phyloP scores from a whole-genome alignment of 2,888 invertebrate species.

The Stenotaenia linearis region DNA sequence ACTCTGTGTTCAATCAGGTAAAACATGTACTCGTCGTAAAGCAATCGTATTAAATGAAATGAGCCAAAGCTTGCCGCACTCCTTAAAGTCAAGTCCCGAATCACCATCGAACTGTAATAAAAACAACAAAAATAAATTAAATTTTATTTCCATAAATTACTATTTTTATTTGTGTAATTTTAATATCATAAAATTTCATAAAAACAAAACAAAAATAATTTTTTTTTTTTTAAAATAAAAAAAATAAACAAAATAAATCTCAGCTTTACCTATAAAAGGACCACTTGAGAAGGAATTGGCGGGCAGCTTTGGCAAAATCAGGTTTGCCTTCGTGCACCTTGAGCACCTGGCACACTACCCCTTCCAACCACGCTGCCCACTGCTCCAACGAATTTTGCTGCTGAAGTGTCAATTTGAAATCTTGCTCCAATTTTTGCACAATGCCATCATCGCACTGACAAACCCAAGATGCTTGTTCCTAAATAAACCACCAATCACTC shows the following conservation, averaged over 20 bases:
- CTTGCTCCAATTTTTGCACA: conserved; percentile 77
- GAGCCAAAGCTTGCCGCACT: conserved; percentile 98
- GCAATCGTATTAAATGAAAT: conserved; percentile 92
- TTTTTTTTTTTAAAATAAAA: too few relatives aligned
- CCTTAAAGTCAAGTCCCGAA: conserved; percentile 88
- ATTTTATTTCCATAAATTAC: neutral
- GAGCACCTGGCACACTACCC: conserved; percentile 82
- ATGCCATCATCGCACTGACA: conserved; percentile 88
- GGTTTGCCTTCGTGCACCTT: conserved; percentile 71
- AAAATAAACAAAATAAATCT: neutral
- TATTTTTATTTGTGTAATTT: too few relatives aligned
- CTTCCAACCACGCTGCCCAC: conserved; percentile 96
- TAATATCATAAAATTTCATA: too few relatives aligned
- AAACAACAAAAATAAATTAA: neutral
- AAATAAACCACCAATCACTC: conserved; percentile 5
- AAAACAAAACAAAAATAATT: too few relatives aligned
- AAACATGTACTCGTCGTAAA: conserved; percentile 99
- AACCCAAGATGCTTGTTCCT: conserved; percentile 85
- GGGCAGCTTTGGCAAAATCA: conserved; percentile 74
- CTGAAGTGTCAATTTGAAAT: conserved; percentile 81
- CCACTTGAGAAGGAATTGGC: conserved; percentile 96
- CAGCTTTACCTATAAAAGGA: conserved; percentile 78
- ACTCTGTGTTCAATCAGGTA: conserved; percentile 96
- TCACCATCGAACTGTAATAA: conserved; percentile 81
- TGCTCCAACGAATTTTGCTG: conserved; percentile 84